These are phyloP conservation scores for Mythimna loreyi DNA, from an alignment of 2,888 invertebrate species.

Conservation along the genomic window DNA sequence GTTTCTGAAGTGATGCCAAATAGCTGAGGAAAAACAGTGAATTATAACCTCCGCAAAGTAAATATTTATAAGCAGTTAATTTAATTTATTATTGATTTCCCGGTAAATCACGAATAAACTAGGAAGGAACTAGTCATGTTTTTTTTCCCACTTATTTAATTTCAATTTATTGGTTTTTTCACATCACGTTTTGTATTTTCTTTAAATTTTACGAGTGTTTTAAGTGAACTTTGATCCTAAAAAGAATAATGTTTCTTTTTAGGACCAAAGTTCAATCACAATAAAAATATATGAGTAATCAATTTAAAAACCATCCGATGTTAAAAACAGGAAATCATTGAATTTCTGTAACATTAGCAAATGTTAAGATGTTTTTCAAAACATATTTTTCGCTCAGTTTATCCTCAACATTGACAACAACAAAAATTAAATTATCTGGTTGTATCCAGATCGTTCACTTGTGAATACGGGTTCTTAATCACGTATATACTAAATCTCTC, in stretches of 20 bases:
- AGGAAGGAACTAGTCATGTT: constrained; percentile 5
- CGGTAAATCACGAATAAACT: background rate
- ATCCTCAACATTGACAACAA: constrained; percentile 8
- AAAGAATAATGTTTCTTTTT: background rate
- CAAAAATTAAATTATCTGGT: constrained; percentile 1
- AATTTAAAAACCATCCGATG: background rate
- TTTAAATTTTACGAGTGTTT: too few species aligned
- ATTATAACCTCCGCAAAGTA: constrained; percentile 13
- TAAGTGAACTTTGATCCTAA: background rate
- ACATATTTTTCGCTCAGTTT: constrained; percentile 2
- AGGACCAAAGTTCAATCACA: background rate
- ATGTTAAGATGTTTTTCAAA: constrained; percentile 15
- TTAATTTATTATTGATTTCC: constrained; percentile 25
- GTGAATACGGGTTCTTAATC: too few species aligned
- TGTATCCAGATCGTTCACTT: background rate
- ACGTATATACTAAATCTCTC: background rate
- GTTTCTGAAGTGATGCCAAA: constrained; percentile 48
- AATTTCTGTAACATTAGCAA: constrained; percentile 11
- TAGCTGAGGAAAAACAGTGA: constrained; percentile 30
- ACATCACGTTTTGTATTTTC: too few species aligned
- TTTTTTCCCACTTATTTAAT: background rate
- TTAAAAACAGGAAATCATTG: constrained; percentile 38
- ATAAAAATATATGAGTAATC: constrained; percentile 32
- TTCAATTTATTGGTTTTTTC: background rate
- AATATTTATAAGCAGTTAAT: constrained; percentile 36